Evolutionary conservation across 2,113 vertebrate genomes (phyloP).

Genomic region (Crypturellus undulatus): DNA sequence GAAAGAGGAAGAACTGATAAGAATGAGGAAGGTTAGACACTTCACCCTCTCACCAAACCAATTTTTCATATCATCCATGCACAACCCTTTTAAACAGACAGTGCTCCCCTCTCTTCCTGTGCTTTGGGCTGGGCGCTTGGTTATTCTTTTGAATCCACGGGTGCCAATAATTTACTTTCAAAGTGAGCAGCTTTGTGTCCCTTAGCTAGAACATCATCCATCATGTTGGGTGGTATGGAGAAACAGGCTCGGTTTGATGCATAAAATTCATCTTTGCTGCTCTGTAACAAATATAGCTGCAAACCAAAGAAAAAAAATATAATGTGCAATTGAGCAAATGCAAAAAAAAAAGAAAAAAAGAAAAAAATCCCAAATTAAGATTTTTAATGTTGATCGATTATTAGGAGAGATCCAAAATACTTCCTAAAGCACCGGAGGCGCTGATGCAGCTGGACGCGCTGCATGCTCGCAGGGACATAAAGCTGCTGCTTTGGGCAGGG

Average conservation of each 20-base stretch:
- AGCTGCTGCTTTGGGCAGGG: background rate
- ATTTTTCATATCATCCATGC: slow-evolving; percentile 61
- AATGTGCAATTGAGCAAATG: background rate
- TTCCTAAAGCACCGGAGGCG: background rate
- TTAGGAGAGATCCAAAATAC: background rate
- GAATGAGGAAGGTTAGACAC: slow-evolving; percentile 96
- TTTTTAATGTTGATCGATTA: background rate
- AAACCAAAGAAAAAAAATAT: background rate
- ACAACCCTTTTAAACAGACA: slow-evolving; percentile 80
- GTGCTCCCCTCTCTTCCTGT: slow-evolving; percentile 61
- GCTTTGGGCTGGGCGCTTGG: slow-evolving; percentile 34
- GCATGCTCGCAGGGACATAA: fast-evolving
- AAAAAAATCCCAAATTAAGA: too few relatives aligned
- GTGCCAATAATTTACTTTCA: background rate
- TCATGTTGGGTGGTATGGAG: background rate
- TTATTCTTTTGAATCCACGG: background rate
- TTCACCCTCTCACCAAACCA: slow-evolving; percentile 64
- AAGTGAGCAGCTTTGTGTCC: background rate
- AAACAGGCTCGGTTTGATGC: background rate
- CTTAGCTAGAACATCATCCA: background rate
- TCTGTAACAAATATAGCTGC: background rate
- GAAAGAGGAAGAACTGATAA: slow-evolving; percentile 89
- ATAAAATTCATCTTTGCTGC: background rate
- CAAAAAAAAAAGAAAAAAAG: too few relatives aligned
- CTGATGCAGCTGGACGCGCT: background rate